A percentile compares a stretch with the other conserved stretches of the same genome.
Conservation (phyloP, 2,797 vertebrate genomes). For the Myiotriccus ornatus region DNA sequence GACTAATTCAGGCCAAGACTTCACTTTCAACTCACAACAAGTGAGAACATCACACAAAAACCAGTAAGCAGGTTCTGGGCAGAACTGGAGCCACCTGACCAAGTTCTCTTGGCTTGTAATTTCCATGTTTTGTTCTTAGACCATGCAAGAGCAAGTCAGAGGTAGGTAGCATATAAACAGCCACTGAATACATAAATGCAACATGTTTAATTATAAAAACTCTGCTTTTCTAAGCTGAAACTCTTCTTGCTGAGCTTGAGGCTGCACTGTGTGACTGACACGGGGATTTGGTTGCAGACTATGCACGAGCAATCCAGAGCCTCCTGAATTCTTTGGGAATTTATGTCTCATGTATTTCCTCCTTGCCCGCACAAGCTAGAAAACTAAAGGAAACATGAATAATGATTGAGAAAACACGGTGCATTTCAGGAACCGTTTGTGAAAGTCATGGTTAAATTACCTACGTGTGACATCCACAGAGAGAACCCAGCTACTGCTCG, state of each 20-base stretch:
- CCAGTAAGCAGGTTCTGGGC: background rate
- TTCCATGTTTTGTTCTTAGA: background rate
- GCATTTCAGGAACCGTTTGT: background rate
- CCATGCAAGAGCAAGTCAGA: background rate
- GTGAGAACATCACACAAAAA: background rate
- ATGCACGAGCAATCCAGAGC: accelerated
- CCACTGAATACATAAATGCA: background rate
- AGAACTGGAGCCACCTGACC: background rate
- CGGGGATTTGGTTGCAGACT: background rate
- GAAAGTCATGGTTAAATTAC: background rate
- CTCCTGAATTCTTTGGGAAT: background rate
- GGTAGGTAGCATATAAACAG: background rate
- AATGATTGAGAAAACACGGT: background rate
- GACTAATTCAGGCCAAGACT: background rate
- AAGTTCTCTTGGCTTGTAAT: background rate
- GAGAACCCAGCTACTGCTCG: background rate
- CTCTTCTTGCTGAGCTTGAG: background rate
- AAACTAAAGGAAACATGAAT: background rate
- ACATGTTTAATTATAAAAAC: background rate
- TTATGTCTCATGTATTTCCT: background rate
- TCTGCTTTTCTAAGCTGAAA: background rate
- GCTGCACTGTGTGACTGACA: background rate
- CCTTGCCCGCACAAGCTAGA: background rate
- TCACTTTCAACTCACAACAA: background rate
- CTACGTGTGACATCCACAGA: background rate